These are phyloP conservation scores for Polyommatus icarus DNA, from an alignment of 2,888 invertebrate species.

Conservation along the genomic window DNA sequence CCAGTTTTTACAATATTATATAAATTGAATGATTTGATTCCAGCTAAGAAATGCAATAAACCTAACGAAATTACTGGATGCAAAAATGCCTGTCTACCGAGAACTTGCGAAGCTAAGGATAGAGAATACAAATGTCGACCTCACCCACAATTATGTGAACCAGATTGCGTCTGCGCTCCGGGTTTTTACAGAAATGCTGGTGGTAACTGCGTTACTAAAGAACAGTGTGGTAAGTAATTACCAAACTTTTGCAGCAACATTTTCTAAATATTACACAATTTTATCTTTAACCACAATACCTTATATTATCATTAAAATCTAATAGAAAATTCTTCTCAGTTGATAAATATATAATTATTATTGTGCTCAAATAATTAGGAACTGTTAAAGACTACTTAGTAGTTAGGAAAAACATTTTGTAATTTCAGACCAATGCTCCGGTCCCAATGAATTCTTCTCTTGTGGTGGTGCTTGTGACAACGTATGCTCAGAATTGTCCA, in stretches of 20 bases:
- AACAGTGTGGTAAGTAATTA: conserved; percentile 48
- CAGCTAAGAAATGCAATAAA: conserved; percentile 33
- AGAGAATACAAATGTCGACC: conserved; percentile 40
- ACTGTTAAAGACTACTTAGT: background rate
- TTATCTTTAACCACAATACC: too few species aligned
- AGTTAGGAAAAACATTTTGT: background rate
- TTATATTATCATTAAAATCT: too few species aligned
- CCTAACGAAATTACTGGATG: conserved; percentile 37
- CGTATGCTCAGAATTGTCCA: conserved; percentile 32
- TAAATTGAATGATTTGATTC: background rate
- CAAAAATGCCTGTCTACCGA: conserved; percentile 36
- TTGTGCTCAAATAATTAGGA: background rate
- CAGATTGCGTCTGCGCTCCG: conserved; percentile 48
- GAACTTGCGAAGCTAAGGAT: conserved; percentile 46
- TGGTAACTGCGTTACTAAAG: conserved; percentile 44
- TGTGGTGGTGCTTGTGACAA: conserved; percentile 36
- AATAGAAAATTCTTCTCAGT: too few species aligned
- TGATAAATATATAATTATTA: too few species aligned
- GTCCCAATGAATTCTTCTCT: conserved; percentile 34
- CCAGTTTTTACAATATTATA: background rate
- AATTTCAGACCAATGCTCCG: conserved; percentile 35
- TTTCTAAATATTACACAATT: too few species aligned
- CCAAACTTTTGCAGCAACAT: too few species aligned
- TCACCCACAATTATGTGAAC: conserved; percentile 36
- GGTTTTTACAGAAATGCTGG: conserved; percentile 47